Percentiles rank a stretch among this genome's conserved stretches.
Conservation (phyloP, 2,888 invertebrate species). For the Chloromyia formosa region DNA sequence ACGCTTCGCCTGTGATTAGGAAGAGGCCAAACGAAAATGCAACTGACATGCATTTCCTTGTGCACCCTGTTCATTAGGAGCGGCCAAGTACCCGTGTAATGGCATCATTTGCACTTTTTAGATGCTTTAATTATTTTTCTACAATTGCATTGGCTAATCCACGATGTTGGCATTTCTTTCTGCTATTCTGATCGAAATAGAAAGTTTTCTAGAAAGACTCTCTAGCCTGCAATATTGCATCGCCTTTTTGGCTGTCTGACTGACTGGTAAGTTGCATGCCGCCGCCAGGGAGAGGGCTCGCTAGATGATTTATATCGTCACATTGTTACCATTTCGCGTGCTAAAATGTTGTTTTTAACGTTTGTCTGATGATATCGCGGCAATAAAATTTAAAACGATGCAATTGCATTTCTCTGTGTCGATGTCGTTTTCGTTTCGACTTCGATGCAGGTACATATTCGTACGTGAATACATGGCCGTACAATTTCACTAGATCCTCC, state of each 20-base stretch:
- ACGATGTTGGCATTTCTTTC: not conserved
- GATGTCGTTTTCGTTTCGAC: not conserved
- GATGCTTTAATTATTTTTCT: conserved; percentile 20
- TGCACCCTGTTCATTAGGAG: not conserved
- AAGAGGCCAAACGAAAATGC: not conserved
- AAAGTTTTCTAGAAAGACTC: conserved; percentile 30
- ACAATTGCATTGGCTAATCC: conserved; percentile 15
- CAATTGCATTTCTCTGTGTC: conserved; percentile 20
- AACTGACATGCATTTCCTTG: not conserved
- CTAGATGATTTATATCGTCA: conserved; percentile 35
- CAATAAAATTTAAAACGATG: conserved; percentile 35
- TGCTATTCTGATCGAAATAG: conserved; percentile 36
- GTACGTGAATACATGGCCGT: not conserved
- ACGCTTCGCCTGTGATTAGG: not conserved
- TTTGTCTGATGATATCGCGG: conserved; percentile 14
- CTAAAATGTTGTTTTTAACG: conserved; percentile 35
- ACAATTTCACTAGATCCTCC: conserved; percentile 26
- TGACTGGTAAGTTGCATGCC: not conserved
- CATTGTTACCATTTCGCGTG: conserved; percentile 43
- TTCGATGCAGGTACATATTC: not conserved
- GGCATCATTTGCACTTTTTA: conserved; percentile 30
- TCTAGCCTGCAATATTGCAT: no score
- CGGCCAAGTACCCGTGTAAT: not conserved
- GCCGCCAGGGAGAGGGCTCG: conserved; percentile 21
- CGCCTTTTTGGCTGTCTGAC: no score